Evolutionary conservation across 2,113 vertebrate genomes (phyloP).

Genomic region (Morone saxatilis): DNA sequence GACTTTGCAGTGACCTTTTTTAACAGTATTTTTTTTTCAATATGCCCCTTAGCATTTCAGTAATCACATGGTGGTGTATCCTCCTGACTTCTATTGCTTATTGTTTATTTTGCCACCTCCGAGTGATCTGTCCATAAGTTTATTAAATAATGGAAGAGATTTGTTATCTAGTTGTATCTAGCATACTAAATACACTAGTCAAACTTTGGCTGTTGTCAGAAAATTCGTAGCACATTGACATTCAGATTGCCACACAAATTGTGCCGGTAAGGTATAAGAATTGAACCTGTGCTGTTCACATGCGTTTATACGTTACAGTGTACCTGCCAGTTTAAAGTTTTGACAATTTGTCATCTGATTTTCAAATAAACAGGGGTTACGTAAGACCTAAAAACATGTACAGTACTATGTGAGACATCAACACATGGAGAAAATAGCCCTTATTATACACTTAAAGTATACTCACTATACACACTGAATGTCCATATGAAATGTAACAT

Average conservation of each 20-base stretch:
- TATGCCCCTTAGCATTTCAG: no score
- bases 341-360: neutral
- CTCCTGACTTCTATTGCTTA: no score
- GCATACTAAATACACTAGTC: neutral
- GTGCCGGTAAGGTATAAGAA: neutral
- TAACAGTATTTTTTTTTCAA: no score
- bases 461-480: neutral
- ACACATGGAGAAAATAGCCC: constrained; percentile 6
- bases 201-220: neutral
- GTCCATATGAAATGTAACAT: neutral
- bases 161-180: neutral
- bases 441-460: neutral
- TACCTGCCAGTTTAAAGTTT: neutral
- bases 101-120: no score
- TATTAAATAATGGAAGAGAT: neutral
- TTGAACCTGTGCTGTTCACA: neutral
- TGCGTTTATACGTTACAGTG: neutral
- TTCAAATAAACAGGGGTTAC: neutral
- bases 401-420: neutral
- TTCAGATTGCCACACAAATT: neutral
- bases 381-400: neutral
- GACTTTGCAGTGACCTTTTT: neutral
- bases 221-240: neutral
- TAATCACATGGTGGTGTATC: no score
- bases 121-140: no score